Evolutionary conservation across 2,113 vertebrate species (phyloP), one percentile per base, ranked within the genome.

Genomic region (Corythaixoides concolor): DNA sequence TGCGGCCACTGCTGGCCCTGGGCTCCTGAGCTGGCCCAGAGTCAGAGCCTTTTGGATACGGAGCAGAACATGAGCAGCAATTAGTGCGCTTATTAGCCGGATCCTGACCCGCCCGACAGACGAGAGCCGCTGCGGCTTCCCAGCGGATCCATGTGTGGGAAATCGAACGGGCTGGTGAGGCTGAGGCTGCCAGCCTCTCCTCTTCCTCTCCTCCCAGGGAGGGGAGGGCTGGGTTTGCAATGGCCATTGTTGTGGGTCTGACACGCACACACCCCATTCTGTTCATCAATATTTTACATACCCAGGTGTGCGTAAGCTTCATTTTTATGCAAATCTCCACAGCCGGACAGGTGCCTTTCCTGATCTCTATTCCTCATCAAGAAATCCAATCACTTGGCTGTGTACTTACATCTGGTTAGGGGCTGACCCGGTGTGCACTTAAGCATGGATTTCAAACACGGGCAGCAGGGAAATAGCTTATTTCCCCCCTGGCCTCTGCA

Each of bases 361-460:
- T 94, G 95, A 77, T 97, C 97, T 95, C 94, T 94, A 85, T 96
- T 97, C 96, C 95, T 95, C 97, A 92, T 68, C 95, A 49, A 81
- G 70, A 97, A 98, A 98, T 98, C 97, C 97, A 98, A 97, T 97
- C 97, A 97, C 96, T 74, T 88, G 94, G 41, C 73, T 90, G 93
- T 95, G 97, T 97, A 95, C 97, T 92, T 97, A 97, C 97, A 97
- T 89, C 96, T 97, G 96, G 91, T 97, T 96, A 96, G 96, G 96
- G 96, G 96, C 74, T 97, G 97, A 98, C 97, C 97, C 96, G 78
- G 10, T 94, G 96, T 97, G 97, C 97, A 79, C 93, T 95, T 94
- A 82, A 97, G 95, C 97, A 94, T 89, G 93, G 93, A 97, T 98
- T 97, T 93, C 85, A 91, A 97, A 96, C 88, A 93, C 27, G 50